These are phyloP conservation scores for Aporophyla nigra DNA, from an alignment of 2,888 invertebrate genomes.

Conservation along the genomic window DNA sequence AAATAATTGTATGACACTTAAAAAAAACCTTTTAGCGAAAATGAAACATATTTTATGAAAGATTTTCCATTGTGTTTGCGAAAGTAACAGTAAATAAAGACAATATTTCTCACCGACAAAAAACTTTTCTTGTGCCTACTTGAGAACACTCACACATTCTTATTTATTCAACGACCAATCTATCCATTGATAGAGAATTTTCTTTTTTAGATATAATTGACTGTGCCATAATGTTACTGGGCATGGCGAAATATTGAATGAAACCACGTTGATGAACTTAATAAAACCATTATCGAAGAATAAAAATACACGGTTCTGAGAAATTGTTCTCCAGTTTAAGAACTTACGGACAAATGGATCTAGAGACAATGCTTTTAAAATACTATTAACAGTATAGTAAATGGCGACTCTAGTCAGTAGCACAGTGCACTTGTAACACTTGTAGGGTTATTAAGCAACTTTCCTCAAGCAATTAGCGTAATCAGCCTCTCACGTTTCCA, in stretches of 20 bases:
- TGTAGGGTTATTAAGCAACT: too few species aligned
- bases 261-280: not conserved
- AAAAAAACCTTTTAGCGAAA: not conserved
- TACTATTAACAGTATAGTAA: not conserved
- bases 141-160: not conserved
- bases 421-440: not conserved
- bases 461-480: too few species aligned
- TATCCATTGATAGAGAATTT: not conserved
- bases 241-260: not conserved
- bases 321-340: not conserved
- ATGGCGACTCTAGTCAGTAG: not conserved
- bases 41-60: not conserved
- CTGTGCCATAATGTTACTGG: not conserved
- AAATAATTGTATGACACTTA: not conserved
- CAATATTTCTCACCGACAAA: not conserved
- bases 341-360: not conserved
- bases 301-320: not conserved
- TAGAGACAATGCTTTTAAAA: not conserved
- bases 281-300: not conserved
- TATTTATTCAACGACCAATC: not conserved
- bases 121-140: constrained; percentile 5
- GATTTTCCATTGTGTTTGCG: constrained; percentile 11
- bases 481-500: not conserved
- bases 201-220: not conserved
- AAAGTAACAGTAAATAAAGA: not conserved